Evolutionary conservation across 2,797 vertebrate genomes (phyloP).

Genomic region (Cheirogaleus major): DNA sequence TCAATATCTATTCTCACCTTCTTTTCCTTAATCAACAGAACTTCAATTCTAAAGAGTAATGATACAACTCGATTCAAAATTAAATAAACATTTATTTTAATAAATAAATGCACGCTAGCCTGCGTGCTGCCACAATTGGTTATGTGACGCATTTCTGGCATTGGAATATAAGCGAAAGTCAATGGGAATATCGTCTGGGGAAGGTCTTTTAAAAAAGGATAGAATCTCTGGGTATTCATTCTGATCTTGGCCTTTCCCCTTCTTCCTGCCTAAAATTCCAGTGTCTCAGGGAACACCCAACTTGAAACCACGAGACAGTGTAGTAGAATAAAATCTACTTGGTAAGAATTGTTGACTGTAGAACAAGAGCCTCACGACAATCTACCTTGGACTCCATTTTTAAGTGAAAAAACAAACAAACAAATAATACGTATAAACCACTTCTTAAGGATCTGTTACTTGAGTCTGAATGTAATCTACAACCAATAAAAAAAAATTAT

Average conservation of each 20-base stretch:
- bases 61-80: neutral
- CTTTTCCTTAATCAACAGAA: neutral
- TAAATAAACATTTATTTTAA: neutral
- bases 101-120: neutral
- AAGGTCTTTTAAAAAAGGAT: neutral
- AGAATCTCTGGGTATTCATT: neutral
- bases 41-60: neutral
- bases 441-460: neutral
- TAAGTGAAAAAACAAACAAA: neutral
- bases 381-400: neutral
- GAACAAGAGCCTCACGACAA: neutral
- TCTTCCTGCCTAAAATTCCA: neutral
- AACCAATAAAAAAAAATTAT: neutral
- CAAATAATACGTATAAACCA: neutral
- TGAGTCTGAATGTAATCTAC: neutral
- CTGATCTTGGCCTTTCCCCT: neutral
- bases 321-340: neutral
- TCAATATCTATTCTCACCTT: neutral
- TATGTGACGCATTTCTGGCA: neutral
- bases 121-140: neutral
- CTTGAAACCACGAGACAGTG: neutral
- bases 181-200: neutral
- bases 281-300: neutral
- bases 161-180: neutral
- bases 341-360: neutral